Evolutionary conservation across 2,797 vertebrate genomes (phyloP).

Genomic region (Pseudochaenichthys georgianus): DNA sequence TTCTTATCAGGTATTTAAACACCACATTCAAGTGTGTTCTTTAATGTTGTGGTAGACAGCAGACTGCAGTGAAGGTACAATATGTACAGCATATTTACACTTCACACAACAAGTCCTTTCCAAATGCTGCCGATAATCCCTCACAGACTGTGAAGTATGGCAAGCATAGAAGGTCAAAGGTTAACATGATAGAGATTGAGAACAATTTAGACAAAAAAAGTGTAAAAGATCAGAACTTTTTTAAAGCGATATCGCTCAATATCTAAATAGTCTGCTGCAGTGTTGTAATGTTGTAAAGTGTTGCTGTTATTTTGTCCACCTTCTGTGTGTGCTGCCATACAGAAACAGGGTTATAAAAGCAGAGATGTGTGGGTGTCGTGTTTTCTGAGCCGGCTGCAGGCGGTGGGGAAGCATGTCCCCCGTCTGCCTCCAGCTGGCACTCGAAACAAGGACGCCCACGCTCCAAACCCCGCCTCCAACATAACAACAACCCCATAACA

Average conservation of each 20-base stretch:
- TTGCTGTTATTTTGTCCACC: neutral
- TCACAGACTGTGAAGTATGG: neutral
- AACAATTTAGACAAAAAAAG: too few relatives aligned
- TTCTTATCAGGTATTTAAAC: neutral
- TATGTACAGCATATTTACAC: neutral
- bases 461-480: constrained; percentile 17
- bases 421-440: constrained; percentile 73
- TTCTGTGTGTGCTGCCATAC: neutral
- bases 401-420: constrained; percentile 56
- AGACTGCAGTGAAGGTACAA: neutral
- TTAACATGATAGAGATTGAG: neutral
- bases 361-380: constrained; percentile 42
- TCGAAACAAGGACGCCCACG: constrained; percentile 61
- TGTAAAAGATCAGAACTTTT: too few relatives aligned
- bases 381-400: constrained; percentile 53
- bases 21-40: neutral
- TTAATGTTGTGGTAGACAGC: neutral
- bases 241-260: too few relatives aligned
- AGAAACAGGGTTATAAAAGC: constrained; percentile 20
- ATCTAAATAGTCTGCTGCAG: too few relatives aligned
- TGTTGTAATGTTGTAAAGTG: neutral
- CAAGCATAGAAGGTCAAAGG: neutral
- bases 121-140: neutral
- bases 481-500: constrained; percentile 5
- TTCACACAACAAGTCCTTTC: neutral